Evolutionary conservation across 2,113 vertebrate species (phyloP), one percentile per base, ranked within the genome.

Genomic region (Pao palembangensis): DNA sequence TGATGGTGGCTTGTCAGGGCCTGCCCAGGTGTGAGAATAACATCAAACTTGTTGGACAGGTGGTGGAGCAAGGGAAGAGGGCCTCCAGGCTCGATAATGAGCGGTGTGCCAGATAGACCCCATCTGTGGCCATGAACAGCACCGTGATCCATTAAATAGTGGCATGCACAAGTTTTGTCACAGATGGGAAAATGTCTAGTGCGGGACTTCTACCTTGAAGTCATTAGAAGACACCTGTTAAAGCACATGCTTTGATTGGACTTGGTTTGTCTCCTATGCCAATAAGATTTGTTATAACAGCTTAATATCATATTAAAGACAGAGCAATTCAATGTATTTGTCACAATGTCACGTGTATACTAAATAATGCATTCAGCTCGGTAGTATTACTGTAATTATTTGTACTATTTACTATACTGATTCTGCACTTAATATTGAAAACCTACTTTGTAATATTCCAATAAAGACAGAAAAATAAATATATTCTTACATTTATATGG

Each of bases 31-130:
- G 88, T 75, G 8, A 73, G 81, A 86, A 87, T 85, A 87, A 84
- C 81, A 81, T 87, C 84, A 87, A 81, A 84, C 81, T 79, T 86
- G 82, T 76, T 61, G 83, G 89, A 89, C 90, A 90, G 87, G 88
- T 89, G 87, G 88, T 76, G 49, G 19, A 64, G 78, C 48, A 55
- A 80, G 73, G 60, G 75, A 79, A 80, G 73, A 85, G 74, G 78
- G 80, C 82, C 84, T 73, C 58, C 67, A 83, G 86, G 79, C 69
- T 75, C 80, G 78, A 75, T 89, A 89, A 90, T 85, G 87, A 90
- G 83, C 79, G 68, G 55, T 66, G 69, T 76, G 84, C 80, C 88
- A 87, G 87, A 83, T 79, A 84, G 83, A 84, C 76, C 80, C 90
- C 88, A 90, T 91, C 89, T 89, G 89, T 77, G 84, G 78, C 79